phyloP scores from a whole-genome alignment of 2,888 invertebrate species.

The Ennomos erosarius region DNA sequence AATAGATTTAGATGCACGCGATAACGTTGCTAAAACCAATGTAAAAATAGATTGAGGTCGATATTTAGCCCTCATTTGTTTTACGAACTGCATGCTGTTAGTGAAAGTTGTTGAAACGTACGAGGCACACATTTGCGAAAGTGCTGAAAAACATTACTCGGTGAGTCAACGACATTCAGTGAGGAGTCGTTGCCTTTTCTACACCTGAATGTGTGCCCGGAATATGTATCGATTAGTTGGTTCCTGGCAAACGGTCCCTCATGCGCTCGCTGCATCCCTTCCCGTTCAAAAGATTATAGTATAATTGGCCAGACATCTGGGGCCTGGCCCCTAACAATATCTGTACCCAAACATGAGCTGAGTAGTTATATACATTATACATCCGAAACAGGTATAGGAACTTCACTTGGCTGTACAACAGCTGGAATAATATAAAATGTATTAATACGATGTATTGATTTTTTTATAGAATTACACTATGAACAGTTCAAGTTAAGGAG shows the following conservation, averaged over 20 bases:
- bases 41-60: conserved; percentile 13
- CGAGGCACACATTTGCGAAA: conserved; percentile 16
- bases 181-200: conserved; percentile 31
- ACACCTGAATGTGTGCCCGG: conserved; percentile 27
- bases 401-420: too few species aligned
- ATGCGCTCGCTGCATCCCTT: conserved; percentile 64
- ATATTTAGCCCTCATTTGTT: conserved; percentile 8
- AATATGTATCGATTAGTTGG: conserved; percentile 64
- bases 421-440: too few species aligned
- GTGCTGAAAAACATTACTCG: conserved; percentile 18
- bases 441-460: too few species aligned
- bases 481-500: too few species aligned
- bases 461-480: too few species aligned
- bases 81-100: conserved; percentile 1
- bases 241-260: conserved; percentile 68
- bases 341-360: conserved; percentile 4
- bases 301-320: conserved; percentile 18
- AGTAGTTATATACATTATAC: too few species aligned
- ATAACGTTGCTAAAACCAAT: conserved; percentile 3
- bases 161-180: conserved; percentile 16
- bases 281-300: conserved; percentile 36
- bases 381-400: too few species aligned
- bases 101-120: conserved; percentile 6
- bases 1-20: conserved; percentile 6
- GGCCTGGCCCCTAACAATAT: conserved; percentile 16